Base-by-base conservation (phyloP, 2,113 vertebrate species). In the Urocolius indicus region DNA sequence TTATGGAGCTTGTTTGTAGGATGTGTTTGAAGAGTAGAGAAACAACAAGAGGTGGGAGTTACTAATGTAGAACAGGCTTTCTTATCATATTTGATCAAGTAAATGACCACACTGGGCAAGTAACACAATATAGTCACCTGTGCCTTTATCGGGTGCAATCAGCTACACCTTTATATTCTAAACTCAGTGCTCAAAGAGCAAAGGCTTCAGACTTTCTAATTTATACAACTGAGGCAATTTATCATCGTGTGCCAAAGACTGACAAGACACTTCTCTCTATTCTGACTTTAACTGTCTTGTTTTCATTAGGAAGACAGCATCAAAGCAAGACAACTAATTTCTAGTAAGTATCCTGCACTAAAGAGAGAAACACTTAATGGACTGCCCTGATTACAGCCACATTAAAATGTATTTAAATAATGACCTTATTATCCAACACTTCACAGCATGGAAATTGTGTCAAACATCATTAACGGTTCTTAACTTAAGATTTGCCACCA, bases 41-140 rank as follows among this genome's bases (percentile, higher is more conserved):
- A 92, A 94, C 52, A 75, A 68, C 68, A 95, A 80, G 89, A 81
- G 65, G 90, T 55, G 87, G 79, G 79, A 93, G 79, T 45, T 86
- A 74, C 48, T 76, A 73, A 91, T 13, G 52, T 0, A 80, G 52
- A 36, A 48, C 79, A 96, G 90, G 59, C 80, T 55, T 74, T 93
- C 66, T 87, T 67, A 78, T 24, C 72, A 62, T n/a, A 69, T 52
- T 43, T 77, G 75, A 84, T 74, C 68, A 71, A 24, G 68, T 74
- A 71, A 89, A 86, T 3, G 7, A 88, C 43, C 55, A 62, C 65
- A 22, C 8, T 4, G 84, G 72, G 41, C 43, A 87, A 81, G 77
- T 11, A 59, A 49, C 54, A 62, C 9, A 18, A 94, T n/a, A 76
- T 45, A 87, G 55, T 51, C 90, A 86, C 48, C 57, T 51, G 55